phyloP scores from a whole-genome alignment of 2,113 vertebrate species.

The Glaucomys volans region DNA sequence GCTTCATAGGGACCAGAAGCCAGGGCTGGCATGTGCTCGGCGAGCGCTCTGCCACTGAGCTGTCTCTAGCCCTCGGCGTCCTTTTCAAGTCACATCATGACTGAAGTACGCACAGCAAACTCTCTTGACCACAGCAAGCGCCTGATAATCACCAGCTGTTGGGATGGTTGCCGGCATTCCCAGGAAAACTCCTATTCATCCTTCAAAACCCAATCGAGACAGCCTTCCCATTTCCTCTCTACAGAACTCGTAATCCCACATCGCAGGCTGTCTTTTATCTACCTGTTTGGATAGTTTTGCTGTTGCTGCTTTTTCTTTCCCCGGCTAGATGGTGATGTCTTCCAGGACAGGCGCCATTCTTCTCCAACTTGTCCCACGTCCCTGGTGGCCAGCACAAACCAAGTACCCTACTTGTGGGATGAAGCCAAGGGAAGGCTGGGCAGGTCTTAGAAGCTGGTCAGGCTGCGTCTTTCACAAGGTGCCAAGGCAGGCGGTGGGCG shows the following conservation, averaged over 20 bases:
- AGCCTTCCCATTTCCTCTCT: neutral
- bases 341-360: neutral
- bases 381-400: neutral
- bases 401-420: neutral
- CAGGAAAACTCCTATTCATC: constrained; percentile 34
- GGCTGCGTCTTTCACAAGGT: fast-evolving
- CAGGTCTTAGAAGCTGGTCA: fast-evolving
- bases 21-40: neutral
- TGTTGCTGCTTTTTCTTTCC: neutral
- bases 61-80: neutral
- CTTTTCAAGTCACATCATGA: neutral
- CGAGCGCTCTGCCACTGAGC: too few species aligned
- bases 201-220: neutral
- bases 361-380: neutral
- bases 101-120: neutral
- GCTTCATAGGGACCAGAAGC: too few species aligned
- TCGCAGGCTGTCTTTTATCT: neutral
- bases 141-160: neutral
- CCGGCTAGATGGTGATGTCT: neutral
- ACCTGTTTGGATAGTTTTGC: neutral
- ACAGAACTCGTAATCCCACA: neutral
- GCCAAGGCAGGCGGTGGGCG: neutral
- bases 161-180: too few species aligned
- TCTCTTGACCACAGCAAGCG: neutral
- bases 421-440: fast-evolving